Conservation (phyloP, 2,113 vertebrate species). For the Recurvirostra avosetta region DNA sequence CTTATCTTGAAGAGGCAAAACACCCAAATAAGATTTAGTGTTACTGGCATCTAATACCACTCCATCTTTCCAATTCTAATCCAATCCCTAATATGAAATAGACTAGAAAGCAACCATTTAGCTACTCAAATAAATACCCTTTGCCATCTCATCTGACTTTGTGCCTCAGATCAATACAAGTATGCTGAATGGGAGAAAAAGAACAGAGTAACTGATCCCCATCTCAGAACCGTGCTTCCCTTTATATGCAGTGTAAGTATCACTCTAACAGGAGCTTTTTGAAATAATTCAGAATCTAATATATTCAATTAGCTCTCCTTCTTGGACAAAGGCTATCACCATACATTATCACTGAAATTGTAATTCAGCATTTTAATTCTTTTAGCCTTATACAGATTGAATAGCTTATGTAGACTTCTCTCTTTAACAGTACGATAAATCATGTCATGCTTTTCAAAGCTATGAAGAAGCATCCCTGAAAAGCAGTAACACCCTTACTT, state of each 20-base stretch:
- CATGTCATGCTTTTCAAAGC: not conserved
- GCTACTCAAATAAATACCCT: slow-evolving; percentile 15
- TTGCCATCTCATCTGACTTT: not conserved
- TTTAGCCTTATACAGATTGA: slow-evolving; percentile 15
- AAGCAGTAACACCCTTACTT: not conserved
- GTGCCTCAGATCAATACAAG: not conserved
- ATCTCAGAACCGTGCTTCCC: not conserved
- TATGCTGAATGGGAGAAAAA: not conserved
- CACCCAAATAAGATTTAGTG: not conserved
- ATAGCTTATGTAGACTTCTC: slow-evolving; percentile 3
- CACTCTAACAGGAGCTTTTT: not conserved
- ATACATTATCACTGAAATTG: slow-evolving; percentile 35
- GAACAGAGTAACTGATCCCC: not conserved
- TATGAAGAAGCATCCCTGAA: not conserved
- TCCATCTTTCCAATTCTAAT: slow-evolving; percentile 3
- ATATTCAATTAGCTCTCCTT: slow-evolving; percentile 31
- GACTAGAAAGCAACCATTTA: slow-evolving; percentile 22
- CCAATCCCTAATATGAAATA: not conserved
- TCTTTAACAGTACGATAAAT: slow-evolving; percentile 1
- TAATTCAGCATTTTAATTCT: slow-evolving; percentile 31
- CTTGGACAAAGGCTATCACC: slow-evolving; percentile 33
- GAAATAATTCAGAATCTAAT: slow-evolving; percentile 25
- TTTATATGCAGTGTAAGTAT: not conserved
- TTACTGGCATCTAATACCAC: not conserved
- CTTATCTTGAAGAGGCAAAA: not conserved